Percentiles rank a stretch among this genome's conserved stretches.
phyloP scores from a whole-genome alignment of 2,113 vertebrate genomes.

The Callopanchax toddi region DNA sequence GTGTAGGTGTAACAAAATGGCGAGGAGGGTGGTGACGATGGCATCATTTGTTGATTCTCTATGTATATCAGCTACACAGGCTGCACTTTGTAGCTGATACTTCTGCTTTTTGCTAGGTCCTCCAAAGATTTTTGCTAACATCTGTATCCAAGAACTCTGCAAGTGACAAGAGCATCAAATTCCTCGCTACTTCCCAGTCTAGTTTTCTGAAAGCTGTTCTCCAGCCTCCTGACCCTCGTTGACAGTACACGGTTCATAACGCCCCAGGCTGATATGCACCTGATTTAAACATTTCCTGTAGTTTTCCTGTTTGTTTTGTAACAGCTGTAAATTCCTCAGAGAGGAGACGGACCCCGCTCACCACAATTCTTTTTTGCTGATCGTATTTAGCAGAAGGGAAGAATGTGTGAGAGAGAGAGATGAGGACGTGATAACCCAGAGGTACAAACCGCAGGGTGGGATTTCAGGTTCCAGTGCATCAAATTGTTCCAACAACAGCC shows the following conservation, averaged over 20 bases:
- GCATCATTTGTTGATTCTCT: no score
- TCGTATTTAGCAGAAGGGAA: conserved; percentile 29
- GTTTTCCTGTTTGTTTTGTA: conserved; percentile 54
- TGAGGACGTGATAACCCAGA: conserved; percentile 64
- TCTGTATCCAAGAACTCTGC: conserved; percentile 30
- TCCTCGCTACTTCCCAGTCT: conserved; percentile 37
- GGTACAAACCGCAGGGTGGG: conserved; percentile 54
- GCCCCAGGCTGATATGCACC: conserved; percentile 45
- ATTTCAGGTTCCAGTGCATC: conserved; percentile 37
- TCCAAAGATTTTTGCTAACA: conserved; percentile 31
- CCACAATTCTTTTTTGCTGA: conserved; percentile 20
- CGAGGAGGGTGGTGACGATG: no score
- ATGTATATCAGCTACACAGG: no score
- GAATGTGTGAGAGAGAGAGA: conserved; percentile 47
- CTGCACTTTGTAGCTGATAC: conserved; percentile 38
- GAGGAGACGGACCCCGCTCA: conserved; percentile 32
- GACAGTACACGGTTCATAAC: conserved; percentile 25
- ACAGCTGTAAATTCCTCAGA: conserved; percentile 55
- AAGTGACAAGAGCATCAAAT: conserved; percentile 56
- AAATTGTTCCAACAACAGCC: conserved; percentile 51
- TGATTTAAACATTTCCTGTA: conserved; percentile 74
- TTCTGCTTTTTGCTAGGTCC: conserved; percentile 16
- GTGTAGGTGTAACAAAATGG: no score
- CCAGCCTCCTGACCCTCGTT: conserved; percentile 45
- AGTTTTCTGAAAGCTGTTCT: conserved; percentile 51